phyloP scores from a whole-genome alignment of 2,113 vertebrate species.

The Amphiprion percula region DNA sequence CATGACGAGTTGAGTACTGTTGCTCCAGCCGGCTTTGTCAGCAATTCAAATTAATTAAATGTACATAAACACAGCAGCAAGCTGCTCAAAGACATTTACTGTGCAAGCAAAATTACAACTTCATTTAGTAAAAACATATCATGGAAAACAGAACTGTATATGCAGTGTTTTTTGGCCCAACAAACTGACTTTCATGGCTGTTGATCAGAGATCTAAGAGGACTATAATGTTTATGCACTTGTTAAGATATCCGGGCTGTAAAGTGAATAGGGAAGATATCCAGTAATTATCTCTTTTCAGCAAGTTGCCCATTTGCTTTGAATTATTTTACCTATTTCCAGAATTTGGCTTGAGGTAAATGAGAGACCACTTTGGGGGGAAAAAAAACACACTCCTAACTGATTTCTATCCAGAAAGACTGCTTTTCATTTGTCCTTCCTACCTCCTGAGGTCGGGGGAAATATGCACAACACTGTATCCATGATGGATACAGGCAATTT shows the following conservation, averaged over 20 bases:
- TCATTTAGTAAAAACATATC: slow-evolving; percentile 41
- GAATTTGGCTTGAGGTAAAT: not conserved
- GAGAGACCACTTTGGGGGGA: not conserved
- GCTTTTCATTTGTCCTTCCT: not conserved
- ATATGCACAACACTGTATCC: not conserved
- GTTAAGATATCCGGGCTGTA: slow-evolving; percentile 28
- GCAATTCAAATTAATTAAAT: slow-evolving; percentile 19
- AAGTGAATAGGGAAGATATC: slow-evolving; percentile 1
- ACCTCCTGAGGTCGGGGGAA: not conserved
- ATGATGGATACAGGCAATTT: not conserved
- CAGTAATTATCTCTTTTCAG: slow-evolving; percentile 12
- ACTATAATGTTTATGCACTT: slow-evolving; percentile 34
- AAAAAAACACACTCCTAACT: not conserved
- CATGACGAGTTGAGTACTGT: not conserved
- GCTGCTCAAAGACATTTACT: slow-evolving; percentile 37
- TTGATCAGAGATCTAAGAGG: slow-evolving; percentile 30
- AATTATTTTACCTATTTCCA: not conserved
- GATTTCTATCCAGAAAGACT: not conserved
- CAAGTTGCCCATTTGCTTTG: not conserved
- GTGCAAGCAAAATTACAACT: slow-evolving; percentile 25
- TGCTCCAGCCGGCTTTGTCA: slow-evolving; percentile 21
- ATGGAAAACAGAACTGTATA: slow-evolving; percentile 7
- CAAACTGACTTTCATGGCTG: slow-evolving; percentile 17
- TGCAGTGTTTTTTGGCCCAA: slow-evolving; percentile 20
- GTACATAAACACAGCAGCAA: not conserved